Evolutionary conservation across 2,797 vertebrate species (phyloP), one percentile per base, ranked within the genome.

Genomic region (Sebastes dallii): DNA sequence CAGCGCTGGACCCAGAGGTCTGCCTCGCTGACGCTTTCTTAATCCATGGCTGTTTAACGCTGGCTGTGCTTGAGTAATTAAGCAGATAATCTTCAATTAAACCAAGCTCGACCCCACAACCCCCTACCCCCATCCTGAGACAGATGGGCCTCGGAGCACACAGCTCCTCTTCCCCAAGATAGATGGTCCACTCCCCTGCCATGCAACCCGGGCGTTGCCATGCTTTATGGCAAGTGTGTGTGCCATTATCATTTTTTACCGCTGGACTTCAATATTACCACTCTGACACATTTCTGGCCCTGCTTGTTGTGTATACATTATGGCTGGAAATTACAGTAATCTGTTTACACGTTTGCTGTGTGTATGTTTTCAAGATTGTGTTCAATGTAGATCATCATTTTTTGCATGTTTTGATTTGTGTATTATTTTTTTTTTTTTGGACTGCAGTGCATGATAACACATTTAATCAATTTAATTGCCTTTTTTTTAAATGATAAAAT

Each of bases 21-120:
- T 93, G 90, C 90, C 87, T 87, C 72, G 75, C 89, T 89, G 90
- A 89, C 78, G 89, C 90, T 92, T 94, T 88, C 87, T 92, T 95
- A 95, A 95, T 94, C 93, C 88, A 89, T 72, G 89, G 88, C 89
- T 93, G 91, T 95, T 94, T 94, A 95, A 92, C 91, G 81, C 91
- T 86, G 90, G 91, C 93, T 92, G 88, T 91, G 94, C 93, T 95
- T 94, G 92, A 95, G 93, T 96, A 95, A 95, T 95, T 96, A 96
- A 95, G 95, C 92, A 95, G 94, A 95, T 96, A 95, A 96, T 95
- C 94, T 95, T 95, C 94, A 95, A 95, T 96, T 95, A 96, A 94
- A 95, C 92, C 71, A 36, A 93, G 86, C 92, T 84, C 87, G 86
- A 93, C 93, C 93, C 88, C 80, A 62, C 91, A 88, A 85, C 85